Conservation (phyloP, 2,113 vertebrate genomes). For the Syngnathus typhle region DNA sequence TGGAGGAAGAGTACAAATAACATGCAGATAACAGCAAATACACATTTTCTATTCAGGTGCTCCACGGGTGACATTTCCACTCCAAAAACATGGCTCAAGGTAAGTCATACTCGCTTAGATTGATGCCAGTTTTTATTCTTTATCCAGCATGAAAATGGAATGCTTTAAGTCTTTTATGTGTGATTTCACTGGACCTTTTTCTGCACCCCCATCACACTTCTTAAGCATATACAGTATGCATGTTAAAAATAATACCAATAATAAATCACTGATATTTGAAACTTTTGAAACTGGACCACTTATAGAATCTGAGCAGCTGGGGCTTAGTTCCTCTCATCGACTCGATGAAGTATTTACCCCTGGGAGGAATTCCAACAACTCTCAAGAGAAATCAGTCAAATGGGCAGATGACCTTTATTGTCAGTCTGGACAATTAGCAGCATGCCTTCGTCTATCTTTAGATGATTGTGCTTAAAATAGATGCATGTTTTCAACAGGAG, state of each 20-base stretch:
- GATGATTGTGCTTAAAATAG: too few relatives aligned
- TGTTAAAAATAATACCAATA: constrained; percentile 5
- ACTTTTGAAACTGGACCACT: constrained; percentile 10
- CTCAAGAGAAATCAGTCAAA: background rate
- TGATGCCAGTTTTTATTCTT: too few relatives aligned
- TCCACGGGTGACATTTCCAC: background rate
- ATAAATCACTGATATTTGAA: constrained; percentile 18
- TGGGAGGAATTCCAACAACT: constrained; percentile 4
- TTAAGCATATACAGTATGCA: background rate
- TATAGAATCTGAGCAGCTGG: constrained; percentile 37
- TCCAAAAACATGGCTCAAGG: constrained; percentile 47
- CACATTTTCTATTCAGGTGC: background rate
- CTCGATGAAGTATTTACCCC: background rate
- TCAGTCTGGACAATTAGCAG: background rate
- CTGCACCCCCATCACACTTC: background rate
- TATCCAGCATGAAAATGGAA: background rate
- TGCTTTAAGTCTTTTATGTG: background rate
- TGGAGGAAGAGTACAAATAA: constrained; percentile 34
- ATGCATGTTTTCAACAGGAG: background rate
- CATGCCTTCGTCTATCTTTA: constrained; percentile 5
- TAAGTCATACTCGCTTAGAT: constrained; percentile 10
- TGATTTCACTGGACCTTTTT: background rate
- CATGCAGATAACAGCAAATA: background rate
- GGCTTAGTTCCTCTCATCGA: background rate
- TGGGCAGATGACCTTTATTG: background rate